A percentile compares a stretch with the other conserved stretches of the same genome.
Conservation (phyloP, 2,797 vertebrate genomes). For the Crocodylus rhombifer region DNA sequence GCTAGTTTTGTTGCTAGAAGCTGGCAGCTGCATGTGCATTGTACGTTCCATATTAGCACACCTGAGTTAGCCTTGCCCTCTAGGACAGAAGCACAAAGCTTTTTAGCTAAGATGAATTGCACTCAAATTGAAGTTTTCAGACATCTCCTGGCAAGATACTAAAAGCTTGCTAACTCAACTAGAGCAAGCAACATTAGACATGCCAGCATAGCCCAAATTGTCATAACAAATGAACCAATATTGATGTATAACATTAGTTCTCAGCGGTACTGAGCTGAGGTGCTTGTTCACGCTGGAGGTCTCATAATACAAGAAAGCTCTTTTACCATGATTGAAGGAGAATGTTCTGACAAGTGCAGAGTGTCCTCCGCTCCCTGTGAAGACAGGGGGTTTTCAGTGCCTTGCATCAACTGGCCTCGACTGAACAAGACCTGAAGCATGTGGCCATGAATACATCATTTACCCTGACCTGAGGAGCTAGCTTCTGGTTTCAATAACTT, state of each 20-base stretch:
- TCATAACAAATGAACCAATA: not conserved
- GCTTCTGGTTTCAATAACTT: not conserved
- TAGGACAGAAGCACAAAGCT: not conserved
- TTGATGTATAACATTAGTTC: not conserved
- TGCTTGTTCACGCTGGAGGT: not conserved
- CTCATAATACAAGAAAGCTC: not conserved
- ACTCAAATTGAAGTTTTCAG: not conserved
- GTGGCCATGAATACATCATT: not conserved
- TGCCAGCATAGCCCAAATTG: no score
- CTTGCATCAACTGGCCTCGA: not conserved
- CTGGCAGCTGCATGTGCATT: not conserved
- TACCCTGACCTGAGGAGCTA: accelerated
- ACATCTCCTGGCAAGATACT: not conserved
- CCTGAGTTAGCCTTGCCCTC: not conserved
- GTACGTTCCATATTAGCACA: not conserved
- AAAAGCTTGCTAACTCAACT: not conserved
- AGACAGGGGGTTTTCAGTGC: accelerated
- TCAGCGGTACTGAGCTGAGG: not conserved
- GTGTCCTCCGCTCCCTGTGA: not conserved
- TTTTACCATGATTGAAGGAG: not conserved
- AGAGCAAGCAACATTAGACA: not conserved
- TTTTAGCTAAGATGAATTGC: not conserved
- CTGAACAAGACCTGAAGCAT: not conserved
- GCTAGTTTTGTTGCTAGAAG: not conserved
- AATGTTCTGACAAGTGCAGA: not conserved